These are phyloP conservation scores for Sinohyriopsis cumingii DNA, from an alignment of 2,888 invertebrate species.

Conservation along the genomic window DNA sequence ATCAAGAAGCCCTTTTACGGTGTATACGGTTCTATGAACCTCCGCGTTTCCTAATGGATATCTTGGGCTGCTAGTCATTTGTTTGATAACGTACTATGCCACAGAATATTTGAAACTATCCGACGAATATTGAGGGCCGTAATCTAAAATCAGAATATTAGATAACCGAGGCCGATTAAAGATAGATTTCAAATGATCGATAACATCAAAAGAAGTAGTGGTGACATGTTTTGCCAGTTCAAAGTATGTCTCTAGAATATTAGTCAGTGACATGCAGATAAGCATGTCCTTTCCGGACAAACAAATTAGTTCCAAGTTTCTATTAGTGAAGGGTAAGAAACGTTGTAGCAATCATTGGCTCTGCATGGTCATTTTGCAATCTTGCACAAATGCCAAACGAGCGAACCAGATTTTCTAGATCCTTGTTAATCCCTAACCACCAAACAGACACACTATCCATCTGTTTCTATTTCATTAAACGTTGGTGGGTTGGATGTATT, in stretches of 20 bases:
- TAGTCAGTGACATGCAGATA: slow-evolving; percentile 14
- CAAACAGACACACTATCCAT: slow-evolving; percentile 10
- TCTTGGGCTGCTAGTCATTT: slow-evolving; percentile 6
- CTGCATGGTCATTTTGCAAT: neutral
- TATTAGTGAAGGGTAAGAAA: too few relatives aligned
- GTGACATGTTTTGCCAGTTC: slow-evolving; percentile 3
- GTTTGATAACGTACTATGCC: slow-evolving; percentile 2
- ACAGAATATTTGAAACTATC: slow-evolving; percentile 2
- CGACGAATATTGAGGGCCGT: slow-evolving; percentile 9
- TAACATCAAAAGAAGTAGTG: neutral
- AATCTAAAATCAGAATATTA: slow-evolving; percentile 3
- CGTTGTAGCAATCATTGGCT: slow-evolving; percentile 6
- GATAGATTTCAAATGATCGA: slow-evolving; percentile 6
- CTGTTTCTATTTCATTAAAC: slow-evolving; percentile 11
- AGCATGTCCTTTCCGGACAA: slow-evolving; percentile 1
- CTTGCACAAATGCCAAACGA: neutral
- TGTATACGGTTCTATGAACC: slow-evolving; percentile 4
- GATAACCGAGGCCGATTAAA: slow-evolving; percentile 13
- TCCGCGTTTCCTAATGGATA: neutral
- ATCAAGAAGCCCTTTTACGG: neutral
- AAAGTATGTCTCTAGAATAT: slow-evolving; percentile 5
- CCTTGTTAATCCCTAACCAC: slow-evolving; percentile 14
- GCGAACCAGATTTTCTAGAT: neutral
- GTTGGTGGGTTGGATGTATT: slow-evolving; percentile 15
- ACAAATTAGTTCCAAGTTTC: slow-evolving; percentile 5